Base-by-base conservation (phyloP, 1,140 invertebrate genomes). In the Ceratina calcarata region DNA sequence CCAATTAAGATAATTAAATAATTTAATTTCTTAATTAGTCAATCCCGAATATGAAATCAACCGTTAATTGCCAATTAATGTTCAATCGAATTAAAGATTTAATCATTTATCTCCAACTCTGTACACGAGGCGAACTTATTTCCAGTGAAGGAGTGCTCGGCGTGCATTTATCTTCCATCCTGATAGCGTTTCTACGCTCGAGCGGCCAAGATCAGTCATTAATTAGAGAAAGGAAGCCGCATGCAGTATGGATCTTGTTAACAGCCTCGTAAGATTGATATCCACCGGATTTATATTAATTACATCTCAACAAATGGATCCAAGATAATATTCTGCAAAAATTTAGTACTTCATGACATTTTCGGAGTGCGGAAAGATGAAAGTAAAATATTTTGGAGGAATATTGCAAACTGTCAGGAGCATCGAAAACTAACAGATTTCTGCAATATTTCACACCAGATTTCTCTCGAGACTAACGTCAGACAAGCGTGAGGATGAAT, bases 251-350 rank as follows among this genome's bases (percentile, higher is more conserved):
- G 32, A 45, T 20, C 24, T 55, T 55, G 49, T 55, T 69, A 69
- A 20, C 51, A 20, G 22, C 24, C 4, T 13, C 7, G 4, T 7
- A 57, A 32, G 24, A 69, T 20, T 57, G 51, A 32, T 57, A 20
- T 18, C 67, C 4, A 32, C 10, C 20, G n/a, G 49, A 69, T 69
- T 32, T 57, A n/a, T 55, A 69, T 55, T 69, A 57, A 69, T 69
- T 69, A 57, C 13, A 13, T 6, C 3, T 12, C 13, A n/a, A 2
- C n/a, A 1, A 3, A 13, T 12, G 2, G 12, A 65, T 20, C 32
- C n/a, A n/a, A 13, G 8, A 18, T 6, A 20, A 37, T 45, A 32
- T 12, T 45, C 37, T 2, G 8, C 7, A 45, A 3, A 45, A 45
- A 45, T 45, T 3, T 45, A 10, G 37, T 3, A 45, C 37, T 45